Evolutionary conservation across 2,113 vertebrate genomes (phyloP), one percentile per base, ranked within the genome.

Genomic region (Jacana jacana): DNA sequence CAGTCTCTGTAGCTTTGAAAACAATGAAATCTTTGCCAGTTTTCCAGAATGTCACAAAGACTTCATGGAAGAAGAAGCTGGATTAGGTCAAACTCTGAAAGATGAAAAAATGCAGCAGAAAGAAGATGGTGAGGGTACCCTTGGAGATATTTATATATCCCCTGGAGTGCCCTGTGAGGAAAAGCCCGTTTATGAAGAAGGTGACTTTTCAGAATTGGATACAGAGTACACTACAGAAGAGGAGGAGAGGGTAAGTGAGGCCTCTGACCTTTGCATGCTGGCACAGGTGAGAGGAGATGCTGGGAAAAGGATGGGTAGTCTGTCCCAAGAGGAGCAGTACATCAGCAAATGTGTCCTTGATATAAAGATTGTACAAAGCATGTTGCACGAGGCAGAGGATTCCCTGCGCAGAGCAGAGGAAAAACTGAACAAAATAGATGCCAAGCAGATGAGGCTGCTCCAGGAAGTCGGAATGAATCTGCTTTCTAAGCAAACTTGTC

Each of bases 1-100:
- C 10, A 98, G 98, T 82, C 97, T 98, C 46, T 58, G 63, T 64
- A 98, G 97, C 89, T 98, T 98, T 8, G 97, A 98, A 57, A 97
- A 97, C 65, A 98, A 98, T 51, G 97, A 98, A 93, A 94, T 98
- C 51, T 95, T 95, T 19, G 95, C 97, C 55, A 85, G 85, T 82
- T 98, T 66, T 19, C 65, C 98, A 57, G 95, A 97, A n/a, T 8
- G 42, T 42, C 23, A 52, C 2, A 28, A 84, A 20, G 87, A 91
- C 11, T 86, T 77, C 49, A 28, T 88, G 33, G 82, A 91, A 76
- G 91, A 86, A 49, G 49, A 48, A 10, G 42, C 51, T 44, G 73
- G 65, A 22, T 24, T 75, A 22, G 39, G 28, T 46, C 80, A 75
- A 39, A 68, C 86, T 54, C 40, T 81, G 2, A 42, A 39, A 17